Percentiles rank a stretch among this genome's conserved stretches.
These are phyloP conservation scores for Mormyrops boulengeri DNA, from an alignment of 2,797 vertebrate species.

Conservation along the genomic window DNA sequence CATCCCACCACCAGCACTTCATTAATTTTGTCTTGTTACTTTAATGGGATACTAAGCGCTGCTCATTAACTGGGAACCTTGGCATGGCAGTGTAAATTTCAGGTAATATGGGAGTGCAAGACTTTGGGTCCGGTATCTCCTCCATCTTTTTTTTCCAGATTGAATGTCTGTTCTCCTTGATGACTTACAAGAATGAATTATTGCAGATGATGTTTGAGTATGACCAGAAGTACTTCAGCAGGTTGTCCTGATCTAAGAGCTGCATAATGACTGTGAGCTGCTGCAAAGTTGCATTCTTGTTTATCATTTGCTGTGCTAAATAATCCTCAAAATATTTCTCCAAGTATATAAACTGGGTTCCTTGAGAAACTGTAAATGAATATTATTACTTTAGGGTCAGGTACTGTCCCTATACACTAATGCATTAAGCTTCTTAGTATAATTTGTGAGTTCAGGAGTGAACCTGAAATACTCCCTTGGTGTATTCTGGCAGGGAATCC, in stretches of 20 bases:
- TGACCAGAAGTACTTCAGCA: neutral
- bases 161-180: neutral
- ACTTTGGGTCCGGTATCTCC: neutral
- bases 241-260: neutral
- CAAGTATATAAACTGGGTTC: neutral
- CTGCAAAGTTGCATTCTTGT: neutral
- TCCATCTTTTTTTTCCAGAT: neutral
- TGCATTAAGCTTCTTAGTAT: neutral
- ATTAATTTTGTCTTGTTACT: slow-evolving; percentile 12
- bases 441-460: neutral
- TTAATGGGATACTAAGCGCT: slow-evolving; percentile 6
- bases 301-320: neutral
- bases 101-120: neutral
- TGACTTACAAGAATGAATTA: neutral
- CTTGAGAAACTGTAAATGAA: neutral
- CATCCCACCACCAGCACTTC: neutral
- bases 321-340: neutral
- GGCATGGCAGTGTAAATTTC: neutral
- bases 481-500: neutral
- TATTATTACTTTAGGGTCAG: neutral
- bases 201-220: neutral
- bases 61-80: slow-evolving; percentile 10
- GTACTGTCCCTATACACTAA: neutral
- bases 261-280: neutral
- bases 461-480: neutral